Evolutionary conservation across 2,797 vertebrate genomes (phyloP), one percentile per base, ranked within the genome.

Genomic region (Bovichtus diacanthus): DNA sequence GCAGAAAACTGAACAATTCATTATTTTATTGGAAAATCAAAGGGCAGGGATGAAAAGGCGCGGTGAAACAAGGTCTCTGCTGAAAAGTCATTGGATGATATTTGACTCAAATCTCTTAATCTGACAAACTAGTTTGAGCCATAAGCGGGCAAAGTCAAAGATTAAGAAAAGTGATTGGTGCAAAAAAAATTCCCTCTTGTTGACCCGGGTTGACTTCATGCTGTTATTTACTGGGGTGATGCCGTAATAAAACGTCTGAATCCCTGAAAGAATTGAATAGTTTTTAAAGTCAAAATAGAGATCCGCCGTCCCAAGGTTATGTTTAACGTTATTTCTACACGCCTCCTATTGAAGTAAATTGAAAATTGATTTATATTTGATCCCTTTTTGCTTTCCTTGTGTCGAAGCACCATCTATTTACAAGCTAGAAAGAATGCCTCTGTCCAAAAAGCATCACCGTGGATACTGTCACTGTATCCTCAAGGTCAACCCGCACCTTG

Each of bases 11-110:
- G 54, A 90, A 82, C 71, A 79, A 81, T 53, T 81, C 25, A 79
- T 80, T 61, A 44, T 76, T 82, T 86, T 68, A 77, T 75, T 87
- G 58, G 41, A 88, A 51, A 80, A 87, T 90, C 78, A 88, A 85
- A 88, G 78, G 69, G 54, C 16, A 38, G 63, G 66, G 77, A 82
- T 84, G 63, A 89, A 83, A 85, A 58, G 36, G 71, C 2, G 25
- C 4, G 5, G 43, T 74, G 64, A 77, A 89, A 78, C 49, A 56
- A 67, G 56, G 50, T 83, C 64, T 77, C 64, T 76, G 58, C 54
- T 9, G 49, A 77, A 72, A 75, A 82, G 66, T 74, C 47, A 70
- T 53, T 29, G 59, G 62, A 46, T 67, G 56, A 70, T 63, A 71
- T 82, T 66, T 74, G 39, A 80, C 73, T 70, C 38, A 38, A 70